Evolutionary conservation across 2,888 invertebrate genomes (phyloP).

Genomic region (Petrolisthes manimaculis): DNA sequence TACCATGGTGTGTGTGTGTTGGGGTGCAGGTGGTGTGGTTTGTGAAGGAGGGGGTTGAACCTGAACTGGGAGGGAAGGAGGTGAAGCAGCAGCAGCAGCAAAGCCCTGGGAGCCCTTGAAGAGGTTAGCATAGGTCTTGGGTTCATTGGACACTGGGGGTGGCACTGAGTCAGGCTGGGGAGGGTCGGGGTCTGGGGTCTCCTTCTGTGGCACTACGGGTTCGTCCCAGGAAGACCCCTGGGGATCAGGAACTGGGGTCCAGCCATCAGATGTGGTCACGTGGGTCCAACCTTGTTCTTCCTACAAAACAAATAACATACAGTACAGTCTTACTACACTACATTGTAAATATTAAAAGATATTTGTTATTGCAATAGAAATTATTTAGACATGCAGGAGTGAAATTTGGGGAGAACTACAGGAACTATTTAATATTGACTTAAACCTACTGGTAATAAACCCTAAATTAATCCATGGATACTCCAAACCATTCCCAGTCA

Average conservation of each 20-base stretch:
- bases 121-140: slow-evolving; percentile 89
- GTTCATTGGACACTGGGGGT: slow-evolving; percentile 75
- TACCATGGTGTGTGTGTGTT: slow-evolving; percentile 24
- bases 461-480: background rate
- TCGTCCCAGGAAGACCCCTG: slow-evolving; percentile 54
- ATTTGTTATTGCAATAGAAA: background rate
- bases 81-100: slow-evolving; percentile 67
- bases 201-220: slow-evolving; percentile 63
- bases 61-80: slow-evolving; percentile 65
- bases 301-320: background rate
- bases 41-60: slow-evolving; percentile 22
- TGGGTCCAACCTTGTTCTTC: slow-evolving; percentile 45
- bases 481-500: background rate
- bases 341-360: background rate
- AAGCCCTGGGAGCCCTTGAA: slow-evolving; percentile 76
- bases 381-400: too few relatives aligned
- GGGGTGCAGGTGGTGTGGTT: slow-evolving; percentile 15
- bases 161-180: slow-evolving; percentile 71
- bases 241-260: slow-evolving; percentile 38
- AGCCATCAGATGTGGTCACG: slow-evolving; percentile 32
- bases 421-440: too few relatives aligned
- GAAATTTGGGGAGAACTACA: too few relatives aligned
- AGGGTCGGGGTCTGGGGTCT: slow-evolving; percentile 70
- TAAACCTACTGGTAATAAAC: too few relatives aligned
- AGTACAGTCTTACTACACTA: background rate